These are phyloP conservation scores for Oxystoma pomonae DNA, from an alignment of 2,888 invertebrate genomes.

Conservation along the genomic window DNA sequence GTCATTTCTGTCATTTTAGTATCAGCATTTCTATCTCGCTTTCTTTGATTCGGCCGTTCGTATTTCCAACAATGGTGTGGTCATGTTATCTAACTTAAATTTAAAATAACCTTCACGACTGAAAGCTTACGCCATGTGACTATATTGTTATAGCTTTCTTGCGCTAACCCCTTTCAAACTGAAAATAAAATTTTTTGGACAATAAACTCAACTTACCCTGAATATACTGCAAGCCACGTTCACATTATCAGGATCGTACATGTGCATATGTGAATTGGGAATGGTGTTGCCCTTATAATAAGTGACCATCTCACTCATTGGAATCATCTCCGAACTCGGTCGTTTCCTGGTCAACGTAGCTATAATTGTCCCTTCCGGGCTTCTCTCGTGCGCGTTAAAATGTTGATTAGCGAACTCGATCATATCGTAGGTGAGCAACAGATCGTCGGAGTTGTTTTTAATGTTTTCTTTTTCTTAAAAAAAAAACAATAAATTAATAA, in stretches of 20 bases:
- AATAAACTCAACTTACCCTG: constrained; percentile 58
- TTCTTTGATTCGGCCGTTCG: no score
- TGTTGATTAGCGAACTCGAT: constrained; percentile 91
- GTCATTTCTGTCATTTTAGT: no score
- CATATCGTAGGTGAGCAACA: constrained; percentile 74
- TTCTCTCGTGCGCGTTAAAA: constrained; percentile 84
- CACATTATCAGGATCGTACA: constrained; percentile 93
- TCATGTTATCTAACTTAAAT: no score
- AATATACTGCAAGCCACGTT: constrained; percentile 86
- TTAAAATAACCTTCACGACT: no score
- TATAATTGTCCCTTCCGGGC: constrained; percentile 84
- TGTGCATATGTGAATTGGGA: constrained; percentile 88
- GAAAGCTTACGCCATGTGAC: no score
- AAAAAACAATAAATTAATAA: no score
- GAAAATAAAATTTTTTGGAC: no score
- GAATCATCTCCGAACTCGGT: constrained; percentile 73
- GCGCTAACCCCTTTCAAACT: no score
- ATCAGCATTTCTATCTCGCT: no score
- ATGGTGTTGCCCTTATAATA: constrained; percentile 86
- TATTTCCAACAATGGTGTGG: no score
- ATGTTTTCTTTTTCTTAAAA: constrained; percentile 61
- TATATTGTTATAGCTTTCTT: no score
- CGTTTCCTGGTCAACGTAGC: constrained; percentile 78
- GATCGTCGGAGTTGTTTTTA: constrained; percentile 51
- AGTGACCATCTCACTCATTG: constrained; percentile 90